Percentiles rank a stretch among this genome's conserved stretches.
These are phyloP conservation scores for Dunckerocampus dactyliophorus DNA, from an alignment of 2,113 vertebrate species.

Conservation along the genomic window DNA sequence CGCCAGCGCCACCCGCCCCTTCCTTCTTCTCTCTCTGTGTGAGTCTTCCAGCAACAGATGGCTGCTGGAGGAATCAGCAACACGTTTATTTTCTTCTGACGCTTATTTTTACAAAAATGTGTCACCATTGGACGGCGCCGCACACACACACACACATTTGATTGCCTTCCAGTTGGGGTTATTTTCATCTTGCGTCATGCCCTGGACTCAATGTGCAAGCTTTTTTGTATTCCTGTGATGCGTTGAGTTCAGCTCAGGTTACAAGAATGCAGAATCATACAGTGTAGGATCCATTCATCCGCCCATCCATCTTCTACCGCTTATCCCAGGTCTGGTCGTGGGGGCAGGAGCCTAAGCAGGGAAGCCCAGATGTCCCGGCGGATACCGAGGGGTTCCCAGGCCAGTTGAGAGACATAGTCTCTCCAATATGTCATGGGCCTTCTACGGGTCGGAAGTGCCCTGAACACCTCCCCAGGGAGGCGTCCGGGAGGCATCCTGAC, in stretches of 20 bases:
- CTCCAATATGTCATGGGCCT: no score
- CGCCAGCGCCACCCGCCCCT: conserved; percentile 13
- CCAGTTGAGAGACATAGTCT: no score
- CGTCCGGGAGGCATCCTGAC: no score
- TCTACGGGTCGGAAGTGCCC: no score
- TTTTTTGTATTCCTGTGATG: conserved; percentile 10
- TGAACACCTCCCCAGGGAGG: no score
- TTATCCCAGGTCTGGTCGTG: no score
- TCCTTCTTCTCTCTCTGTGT: conserved; percentile 42
- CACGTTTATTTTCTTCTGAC: conserved; percentile 71
- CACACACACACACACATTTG: conserved; percentile 61
- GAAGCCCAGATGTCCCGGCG: no score
- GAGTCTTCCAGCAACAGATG: conserved; percentile 72
- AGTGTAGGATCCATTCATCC: no score
- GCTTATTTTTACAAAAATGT: conserved; percentile 66
- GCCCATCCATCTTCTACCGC: no score
- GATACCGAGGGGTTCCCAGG: no score
- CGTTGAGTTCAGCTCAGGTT: conserved; percentile 1
- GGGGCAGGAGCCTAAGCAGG: no score
- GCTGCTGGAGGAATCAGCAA: conserved; percentile 68
- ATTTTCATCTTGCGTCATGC: conserved; percentile 50
- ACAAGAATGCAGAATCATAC: neutral
- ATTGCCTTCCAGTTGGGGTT: conserved; percentile 49
- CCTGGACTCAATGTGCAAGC: conserved; percentile 25
- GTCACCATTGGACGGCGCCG: conserved; percentile 62